These are phyloP conservation scores for Keiferia lycopersicella DNA, from an alignment of 2,888 invertebrate genomes.

Conservation along the genomic window DNA sequence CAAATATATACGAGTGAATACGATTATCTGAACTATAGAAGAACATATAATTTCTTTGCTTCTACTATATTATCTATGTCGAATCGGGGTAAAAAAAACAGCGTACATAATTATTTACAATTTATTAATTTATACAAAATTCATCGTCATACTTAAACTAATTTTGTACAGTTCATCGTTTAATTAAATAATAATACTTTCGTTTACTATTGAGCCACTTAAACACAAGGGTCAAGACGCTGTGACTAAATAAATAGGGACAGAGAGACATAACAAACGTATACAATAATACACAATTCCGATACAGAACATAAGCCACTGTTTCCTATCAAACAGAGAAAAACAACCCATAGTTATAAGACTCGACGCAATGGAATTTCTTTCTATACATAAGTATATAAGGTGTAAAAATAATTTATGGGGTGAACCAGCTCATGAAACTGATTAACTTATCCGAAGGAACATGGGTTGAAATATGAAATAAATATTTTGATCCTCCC, in stretches of 20 bases:
- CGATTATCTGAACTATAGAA: too few relatives aligned
- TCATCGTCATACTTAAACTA: conserved; percentile 56
- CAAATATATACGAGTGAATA: too few relatives aligned
- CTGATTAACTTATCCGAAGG: too few relatives aligned
- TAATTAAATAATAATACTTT: conserved; percentile 59
- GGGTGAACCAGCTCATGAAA: too few relatives aligned
- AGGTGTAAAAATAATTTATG: too few relatives aligned
- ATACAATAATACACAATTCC: not conserved
- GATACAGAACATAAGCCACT: not conserved
- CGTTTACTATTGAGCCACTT: conserved; percentile 29
- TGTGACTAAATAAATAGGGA: conserved; percentile 40
- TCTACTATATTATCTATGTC: too few relatives aligned
- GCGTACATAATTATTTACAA: conserved; percentile 60
- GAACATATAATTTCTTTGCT: too few relatives aligned
- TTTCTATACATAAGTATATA: not conserved
- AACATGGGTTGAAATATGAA: too few relatives aligned
- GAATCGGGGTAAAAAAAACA: conserved; percentile 34
- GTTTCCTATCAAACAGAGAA: not conserved
- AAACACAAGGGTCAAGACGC: conserved; percentile 23
- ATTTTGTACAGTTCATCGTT: conserved; percentile 69
- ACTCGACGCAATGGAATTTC: not conserved
- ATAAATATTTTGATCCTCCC: too few relatives aligned
- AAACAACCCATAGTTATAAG: not conserved
- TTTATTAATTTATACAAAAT: conserved; percentile 65
- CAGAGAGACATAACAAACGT: conserved; percentile 26